Base-by-base conservation (phyloP, 2,797 vertebrate species). In the Craterocephalus amniculus region DNA sequence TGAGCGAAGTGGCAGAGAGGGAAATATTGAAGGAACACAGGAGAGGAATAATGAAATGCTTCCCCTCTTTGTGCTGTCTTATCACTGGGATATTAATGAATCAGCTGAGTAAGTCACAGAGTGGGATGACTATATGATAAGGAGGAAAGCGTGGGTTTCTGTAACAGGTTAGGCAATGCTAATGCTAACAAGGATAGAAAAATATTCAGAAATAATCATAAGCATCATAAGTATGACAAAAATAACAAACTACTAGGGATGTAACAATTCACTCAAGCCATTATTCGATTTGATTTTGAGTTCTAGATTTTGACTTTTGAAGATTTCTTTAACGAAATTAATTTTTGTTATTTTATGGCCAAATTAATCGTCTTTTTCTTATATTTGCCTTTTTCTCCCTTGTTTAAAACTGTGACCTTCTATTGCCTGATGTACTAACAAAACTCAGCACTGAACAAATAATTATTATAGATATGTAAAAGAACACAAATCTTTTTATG, bases 41-140 rank as follows among this genome's bases (percentile, higher is more conserved):
- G 83, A 87, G 83, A 79, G 74, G 63, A 84, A 69, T 89, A 87
- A 90, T 87, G 74, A 88, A 89, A 83, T 64, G 79, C 79, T 86
- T 81, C 66, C 61, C 78, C 57, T 63, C 79, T 55, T 40, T 43
- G 66, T 51, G 72, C 72, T 32, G 74, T 66, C 61, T 75, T 79
- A 83, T 76, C 72, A 63, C 67, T 3, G 32, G 54, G 54, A 75
- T 83, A 68, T 75, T 76, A 78, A 87, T 86, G 70, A 79, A 80
- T 88, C 83, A 80, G 69, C 64, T 61, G 70, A n/a, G 74, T 26
- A 63, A 80, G 84, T 84, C 76, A 68, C 70, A 58, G 63, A 79
- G 76, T 58, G 67, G 63, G 80, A 78, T n/a, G 62, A 76, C 80
- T 63, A 60, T 78, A 72, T 84, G 74, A 90, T 79, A 72, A 85